phyloP scores from a whole-genome alignment of 2,797 vertebrate genomes.

The Hybognathus amarus region DNA sequence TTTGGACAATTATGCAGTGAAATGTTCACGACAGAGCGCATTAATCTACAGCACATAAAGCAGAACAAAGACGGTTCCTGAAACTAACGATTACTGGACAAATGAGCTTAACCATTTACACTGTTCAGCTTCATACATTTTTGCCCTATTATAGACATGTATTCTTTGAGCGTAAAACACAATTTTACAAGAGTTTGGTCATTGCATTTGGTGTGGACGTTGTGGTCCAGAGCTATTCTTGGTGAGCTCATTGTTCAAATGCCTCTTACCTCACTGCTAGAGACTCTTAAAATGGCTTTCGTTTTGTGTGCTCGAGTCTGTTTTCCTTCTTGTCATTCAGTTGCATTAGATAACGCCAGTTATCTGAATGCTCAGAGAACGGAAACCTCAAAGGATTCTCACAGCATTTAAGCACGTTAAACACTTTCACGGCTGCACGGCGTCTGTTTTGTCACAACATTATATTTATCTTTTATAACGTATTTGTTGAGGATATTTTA shows the following conservation, averaged over 20 bases:
- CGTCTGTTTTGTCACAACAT: neutral
- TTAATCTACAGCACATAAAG: slow-evolving; percentile 25
- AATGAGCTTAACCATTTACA: slow-evolving; percentile 9
- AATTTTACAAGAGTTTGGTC: neutral
- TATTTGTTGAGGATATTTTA: neutral
- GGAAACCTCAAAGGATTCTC: slow-evolving; percentile 56
- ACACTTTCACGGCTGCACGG: slow-evolving; percentile 17
- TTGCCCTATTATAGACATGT: slow-evolving; percentile 4
- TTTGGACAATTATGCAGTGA: slow-evolving; percentile 40
- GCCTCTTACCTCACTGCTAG: slow-evolving; percentile 38
- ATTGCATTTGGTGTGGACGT: neutral
- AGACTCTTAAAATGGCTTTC: slow-evolving; percentile 30
- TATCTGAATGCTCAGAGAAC: slow-evolving; percentile 54
- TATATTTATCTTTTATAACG: neutral
- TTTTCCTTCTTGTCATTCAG: slow-evolving; percentile 52
- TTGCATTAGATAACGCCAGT: slow-evolving; percentile 55
- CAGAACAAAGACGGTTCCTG: slow-evolving; percentile 32
- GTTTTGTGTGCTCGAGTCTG: slow-evolving; percentile 43
- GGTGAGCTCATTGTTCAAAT: slow-evolving; percentile 35
- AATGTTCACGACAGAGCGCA: neutral
- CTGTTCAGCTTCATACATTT: neutral
- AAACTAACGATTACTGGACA: slow-evolving; percentile 5
- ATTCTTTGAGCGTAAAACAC: neutral
- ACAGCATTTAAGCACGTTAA: slow-evolving; percentile 47
- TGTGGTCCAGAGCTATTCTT: slow-evolving; percentile 8